A percentile compares a stretch with the other conserved stretches of the same genome.
phyloP scores from a whole-genome alignment of 1,140 invertebrate genomes.

The Mactra quadrangularis region DNA sequence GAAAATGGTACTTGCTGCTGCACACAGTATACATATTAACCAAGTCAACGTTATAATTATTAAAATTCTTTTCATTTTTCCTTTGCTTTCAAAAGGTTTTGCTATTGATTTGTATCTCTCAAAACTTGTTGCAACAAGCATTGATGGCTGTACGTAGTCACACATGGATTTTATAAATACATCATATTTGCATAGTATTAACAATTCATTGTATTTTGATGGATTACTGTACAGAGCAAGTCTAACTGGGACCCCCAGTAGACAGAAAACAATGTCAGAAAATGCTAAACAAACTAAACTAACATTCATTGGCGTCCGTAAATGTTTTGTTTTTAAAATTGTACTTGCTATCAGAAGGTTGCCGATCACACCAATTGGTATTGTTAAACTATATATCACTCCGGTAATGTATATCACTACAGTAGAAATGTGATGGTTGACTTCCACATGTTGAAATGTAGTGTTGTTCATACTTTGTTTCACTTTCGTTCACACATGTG shows the following conservation, averaged over 20 bases:
- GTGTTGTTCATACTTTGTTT: no score
- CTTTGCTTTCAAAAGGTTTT: conserved; percentile 42
- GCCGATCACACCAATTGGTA: conserved; percentile 5
- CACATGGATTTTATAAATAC: conserved; percentile 20
- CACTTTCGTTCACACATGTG: no score
- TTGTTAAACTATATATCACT: conserved; percentile 6
- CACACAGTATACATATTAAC: background rate
- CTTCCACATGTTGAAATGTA: no score
- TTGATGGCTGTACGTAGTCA: conserved; percentile 43
- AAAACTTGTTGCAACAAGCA: conserved; percentile 47
- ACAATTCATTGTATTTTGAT: background rate
- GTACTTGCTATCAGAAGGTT: conserved; percentile 33
- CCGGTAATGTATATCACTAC: background rate
- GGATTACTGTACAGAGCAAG: conserved; percentile 21
- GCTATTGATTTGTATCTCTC: conserved; percentile 55
- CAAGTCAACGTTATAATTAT: conserved; percentile 17
- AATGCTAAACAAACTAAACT: conserved; percentile 18
- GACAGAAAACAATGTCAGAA: conserved; percentile 16
- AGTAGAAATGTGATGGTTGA: no score
- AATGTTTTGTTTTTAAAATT: conserved; percentile 43
- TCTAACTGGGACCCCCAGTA: background rate
- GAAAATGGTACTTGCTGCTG: background rate
- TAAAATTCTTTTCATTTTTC: conserved; percentile 9
- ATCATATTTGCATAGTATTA: conserved; percentile 16
- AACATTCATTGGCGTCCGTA: conserved; percentile 44